Evolutionary conservation across 2,113 vertebrate genomes (phyloP), one percentile per base, ranked within the genome.

Genomic region (Entosphenus tridentatus): DNA sequence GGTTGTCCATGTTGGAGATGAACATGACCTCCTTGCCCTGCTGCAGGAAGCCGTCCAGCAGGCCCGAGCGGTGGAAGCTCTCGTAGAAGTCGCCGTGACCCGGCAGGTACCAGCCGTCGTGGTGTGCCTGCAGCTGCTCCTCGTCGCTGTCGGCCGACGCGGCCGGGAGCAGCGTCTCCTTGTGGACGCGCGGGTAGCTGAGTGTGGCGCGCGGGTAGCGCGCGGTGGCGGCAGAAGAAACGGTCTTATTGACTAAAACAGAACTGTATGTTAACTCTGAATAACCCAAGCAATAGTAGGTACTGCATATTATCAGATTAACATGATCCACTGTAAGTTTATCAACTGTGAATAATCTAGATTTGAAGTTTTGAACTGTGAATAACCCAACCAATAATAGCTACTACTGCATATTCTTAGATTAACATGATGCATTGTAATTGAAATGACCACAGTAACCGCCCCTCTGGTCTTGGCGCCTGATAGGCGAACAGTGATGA

Each of bases 1-100:
- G 57, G 69, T 70, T 70, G 69, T 70, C 69, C n/a, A 70, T 70
- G 57, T 70, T 70, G 13, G 69, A 70, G 57, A 70, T 62, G 57
- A 70, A 70, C n/a, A 67, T n/a, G 16, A 68, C 18, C 39, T 70
- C 68, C 39, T 69, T 69, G 11, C 69, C 69, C 39, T 70, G 14
- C 11, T 12, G 21, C 10, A 17, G 57, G 16, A 70, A 70, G 8
- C 9, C 11, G 39, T 70, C 14, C 11, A 67, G 9, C 12, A 70
- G 69, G 10, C 69, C 69, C 16, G 69, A 70, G 57, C 16, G 56
- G 55, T 13, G 13, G 13, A 70, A 57, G 69, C 57, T 59, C 14
- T 57, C 57, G 39, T 70, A 70, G 13, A 70, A 16, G 39, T 70
- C 69, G 14, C 69, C 69, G 39, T 70, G 69, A 67, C 69, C 69